Percentiles rank a stretch among this genome's conserved stretches.
phyloP scores from a whole-genome alignment of 2,888 invertebrate species.

The Sicus ferrugineus region DNA sequence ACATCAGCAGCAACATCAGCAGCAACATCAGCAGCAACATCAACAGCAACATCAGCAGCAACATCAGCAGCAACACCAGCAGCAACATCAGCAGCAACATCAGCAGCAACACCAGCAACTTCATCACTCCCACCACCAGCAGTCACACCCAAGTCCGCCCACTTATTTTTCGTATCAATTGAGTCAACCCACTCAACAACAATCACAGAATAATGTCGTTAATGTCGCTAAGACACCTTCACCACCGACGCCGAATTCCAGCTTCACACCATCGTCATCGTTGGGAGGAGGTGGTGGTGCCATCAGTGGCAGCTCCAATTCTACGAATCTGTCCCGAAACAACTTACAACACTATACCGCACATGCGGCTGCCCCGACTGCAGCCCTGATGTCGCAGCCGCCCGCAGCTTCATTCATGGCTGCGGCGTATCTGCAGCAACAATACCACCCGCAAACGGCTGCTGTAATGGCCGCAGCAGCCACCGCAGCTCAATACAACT shows the following conservation, averaged over 20 bases:
- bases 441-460: conserved; percentile 35
- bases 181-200: conserved; percentile 36
- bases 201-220: conserved; percentile 35
- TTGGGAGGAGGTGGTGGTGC: conserved; percentile 6
- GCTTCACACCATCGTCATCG: neutral
- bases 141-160: conserved; percentile 25
- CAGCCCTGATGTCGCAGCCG: conserved; percentile 28
- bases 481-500: conserved; percentile 37
- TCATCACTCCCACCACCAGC: conserved; percentile 43
- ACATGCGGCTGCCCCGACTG: conserved; percentile 6
- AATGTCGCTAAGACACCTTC: conserved; percentile 37
- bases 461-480: conserved; percentile 36
- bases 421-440: conserved; percentile 36
- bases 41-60: conserved; percentile 25
- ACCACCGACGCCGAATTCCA: conserved; percentile 35
- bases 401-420: conserved; percentile 39
- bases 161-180: conserved; percentile 38
- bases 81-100: too few species aligned
- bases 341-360: conserved; percentile 36
- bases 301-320: conserved; percentile 20
- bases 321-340: conserved; percentile 33
- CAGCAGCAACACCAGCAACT: conserved; percentile 42
- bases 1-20: conserved; percentile 42
- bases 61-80: conserved; percentile 31
- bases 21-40: conserved; percentile 40